These are phyloP conservation scores for Cerastis rubricosa DNA, from an alignment of 2,888 invertebrate genomes.

Conservation along the genomic window DNA sequence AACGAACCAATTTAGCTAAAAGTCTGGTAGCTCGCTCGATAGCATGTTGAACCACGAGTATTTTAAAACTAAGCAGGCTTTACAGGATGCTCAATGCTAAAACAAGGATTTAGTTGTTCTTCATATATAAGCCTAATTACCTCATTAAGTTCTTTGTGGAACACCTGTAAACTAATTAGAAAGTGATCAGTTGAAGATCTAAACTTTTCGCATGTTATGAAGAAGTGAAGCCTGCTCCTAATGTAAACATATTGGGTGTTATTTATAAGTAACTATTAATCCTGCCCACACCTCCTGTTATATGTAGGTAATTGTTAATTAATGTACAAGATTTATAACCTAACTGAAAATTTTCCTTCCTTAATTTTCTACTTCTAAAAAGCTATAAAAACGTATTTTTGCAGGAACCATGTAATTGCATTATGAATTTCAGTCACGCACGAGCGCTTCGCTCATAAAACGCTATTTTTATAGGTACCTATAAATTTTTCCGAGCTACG, in stretches of 20 bases:
- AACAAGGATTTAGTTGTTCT: neutral
- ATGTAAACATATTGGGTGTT: neutral
- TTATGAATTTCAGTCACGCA: slow-evolving; percentile 53
- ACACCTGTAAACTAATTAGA: neutral
- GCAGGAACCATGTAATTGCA: slow-evolving; percentile 20
- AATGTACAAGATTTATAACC: neutral
- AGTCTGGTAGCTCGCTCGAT: slow-evolving; percentile 18
- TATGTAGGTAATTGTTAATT: neutral
- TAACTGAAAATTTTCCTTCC: slow-evolving; percentile 10
- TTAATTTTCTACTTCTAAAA: slow-evolving; percentile 9
- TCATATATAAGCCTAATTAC: neutral
- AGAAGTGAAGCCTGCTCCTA: too few species aligned
- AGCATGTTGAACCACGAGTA: neutral
- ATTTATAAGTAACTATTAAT: too few species aligned
- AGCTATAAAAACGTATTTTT: slow-evolving; percentile 19
- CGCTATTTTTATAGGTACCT: slow-evolving; percentile 1
- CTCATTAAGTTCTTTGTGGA: too few species aligned
- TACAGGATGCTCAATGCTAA: neutral
- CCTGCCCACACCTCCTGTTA: neutral
- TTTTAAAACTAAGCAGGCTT: slow-evolving; percentile 8
- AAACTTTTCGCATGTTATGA: too few species aligned
- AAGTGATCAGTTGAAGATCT: neutral
- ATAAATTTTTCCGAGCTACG: slow-evolving; percentile 43
- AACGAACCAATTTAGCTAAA: slow-evolving; percentile 40
- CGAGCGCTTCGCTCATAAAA: slow-evolving; percentile 37